These are phyloP conservation scores for Hypolimnas misippus DNA, from an alignment of 2,888 invertebrate genomes.

Conservation along the genomic window DNA sequence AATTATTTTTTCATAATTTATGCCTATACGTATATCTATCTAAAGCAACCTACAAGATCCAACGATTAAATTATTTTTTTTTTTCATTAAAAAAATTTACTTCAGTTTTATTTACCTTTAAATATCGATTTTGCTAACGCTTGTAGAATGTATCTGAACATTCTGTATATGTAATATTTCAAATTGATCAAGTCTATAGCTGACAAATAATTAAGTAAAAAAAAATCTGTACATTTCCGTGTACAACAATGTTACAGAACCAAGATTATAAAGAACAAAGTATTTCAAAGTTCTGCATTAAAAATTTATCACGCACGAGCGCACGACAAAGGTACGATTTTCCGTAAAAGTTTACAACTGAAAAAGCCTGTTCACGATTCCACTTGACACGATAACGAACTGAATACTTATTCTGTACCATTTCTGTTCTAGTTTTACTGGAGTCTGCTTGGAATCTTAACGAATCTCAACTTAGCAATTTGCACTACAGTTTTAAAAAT, in stretches of 20 bases:
- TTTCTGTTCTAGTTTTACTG: slow-evolving; percentile 20
- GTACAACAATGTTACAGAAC: neutral
- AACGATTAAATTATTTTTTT: no score
- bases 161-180: no score
- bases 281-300: slow-evolving; percentile 29
- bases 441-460: slow-evolving; percentile 25
- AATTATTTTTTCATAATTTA: no score
- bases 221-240: neutral
- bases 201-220: no score
- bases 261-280: neutral
- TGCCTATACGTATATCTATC: no score
- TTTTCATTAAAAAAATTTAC: no score
- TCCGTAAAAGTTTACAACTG: slow-evolving; percentile 43
- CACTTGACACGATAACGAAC: slow-evolving; percentile 48
- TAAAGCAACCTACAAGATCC: no score
- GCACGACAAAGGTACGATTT: slow-evolving; percentile 44
- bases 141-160: no score
- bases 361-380: slow-evolving; percentile 46
- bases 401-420: slow-evolving; percentile 31
- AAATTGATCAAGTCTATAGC: no score
- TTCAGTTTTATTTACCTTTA: no score
- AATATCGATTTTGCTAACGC: no score
- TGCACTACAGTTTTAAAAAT: slow-evolving; percentile 3
- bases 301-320: slow-evolving; percentile 31
- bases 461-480: slow-evolving; percentile 29